These are phyloP conservation scores for Ennomos erosarius DNA, from an alignment of 2,888 invertebrate species.

Conservation along the genomic window DNA sequence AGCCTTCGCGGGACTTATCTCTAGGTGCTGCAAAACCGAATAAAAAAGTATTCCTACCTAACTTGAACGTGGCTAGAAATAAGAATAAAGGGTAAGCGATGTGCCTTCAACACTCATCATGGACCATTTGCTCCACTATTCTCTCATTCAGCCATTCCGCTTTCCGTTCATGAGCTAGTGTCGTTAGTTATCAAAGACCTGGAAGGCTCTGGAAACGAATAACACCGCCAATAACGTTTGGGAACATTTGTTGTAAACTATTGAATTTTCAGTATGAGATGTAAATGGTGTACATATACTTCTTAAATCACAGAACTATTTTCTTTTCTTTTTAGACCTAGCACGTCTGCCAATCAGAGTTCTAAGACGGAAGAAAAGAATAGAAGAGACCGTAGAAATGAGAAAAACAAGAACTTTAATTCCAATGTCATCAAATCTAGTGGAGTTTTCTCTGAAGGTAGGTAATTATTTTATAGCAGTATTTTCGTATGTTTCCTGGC, in stretches of 20 bases:
- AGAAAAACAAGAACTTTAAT: conserved; percentile 61
- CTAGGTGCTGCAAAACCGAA: conserved; percentile 79
- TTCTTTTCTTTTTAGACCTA: conserved; percentile 42
- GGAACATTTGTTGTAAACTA: too few relatives aligned
- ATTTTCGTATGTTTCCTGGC: too few relatives aligned
- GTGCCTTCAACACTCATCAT: too few relatives aligned
- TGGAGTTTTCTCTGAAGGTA: conserved; percentile 83
- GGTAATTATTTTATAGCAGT: too few relatives aligned
- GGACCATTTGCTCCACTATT: too few relatives aligned
- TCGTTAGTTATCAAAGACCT: too few relatives aligned
- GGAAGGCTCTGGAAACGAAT: too few relatives aligned
- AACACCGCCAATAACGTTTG: too few relatives aligned
- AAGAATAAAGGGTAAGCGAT: conserved; percentile 80
- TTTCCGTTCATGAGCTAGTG: too few relatives aligned
- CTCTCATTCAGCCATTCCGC: too few relatives aligned
- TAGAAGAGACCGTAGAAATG: conserved; percentile 61
- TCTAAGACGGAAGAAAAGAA: conserved; percentile 65
- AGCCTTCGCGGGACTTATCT: conserved; percentile 84
- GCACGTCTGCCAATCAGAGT: conserved; percentile 52
- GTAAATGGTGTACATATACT: too few relatives aligned
- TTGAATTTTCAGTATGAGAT: too few relatives aligned
- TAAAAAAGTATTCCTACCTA: conserved; percentile 86
- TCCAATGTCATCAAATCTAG: conserved; percentile 73
- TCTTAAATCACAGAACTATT: background rate
- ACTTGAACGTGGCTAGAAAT: conserved; percentile 86